Base-by-base conservation (phyloP, 2,113 vertebrate species). In the Helogale parvula region DNA sequence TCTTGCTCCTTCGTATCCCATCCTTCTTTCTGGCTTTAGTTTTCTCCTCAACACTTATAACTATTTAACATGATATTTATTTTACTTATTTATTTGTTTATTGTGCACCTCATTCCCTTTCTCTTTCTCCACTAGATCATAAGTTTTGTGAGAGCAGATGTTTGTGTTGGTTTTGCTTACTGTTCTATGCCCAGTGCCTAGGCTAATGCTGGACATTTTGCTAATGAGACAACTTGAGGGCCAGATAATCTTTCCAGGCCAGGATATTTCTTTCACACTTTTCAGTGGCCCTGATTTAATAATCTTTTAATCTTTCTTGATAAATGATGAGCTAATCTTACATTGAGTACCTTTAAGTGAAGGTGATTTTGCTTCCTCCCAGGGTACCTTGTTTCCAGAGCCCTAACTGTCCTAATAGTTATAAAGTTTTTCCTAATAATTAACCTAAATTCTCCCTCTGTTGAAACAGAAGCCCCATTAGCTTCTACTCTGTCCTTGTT, bases 361-460 rank as follows among this genome's bases (percentile, higher is more conserved):
- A 98, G 94, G 94, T 96, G 95, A 95, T 98, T 98, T 96, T 96
- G 88, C 88, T 90, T 88, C 41, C 33, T 98, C 96, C 93, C 97
- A 77, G 11, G 79, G 69, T 89, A 95, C 66, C 54, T 94, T 96
- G 95, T 97, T 98, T 98, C 93, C 86, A 97, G 87, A 95, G 88
- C 90, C 86, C 79, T 97, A 93, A 98, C n/a, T 93, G 54, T 97
- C 84, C 41, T 95, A 97, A 95, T 89, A 98, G 97, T 96, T 95
- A 80, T 72, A 95, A 98, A 96, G 96, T 96, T 97, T 97, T 98
- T 95, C 94, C 94, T 98, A 98, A 97, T 98, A 98, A 98, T 97
- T 98, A 97, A 96, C 96, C 88, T 97, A 97, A 98, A 98, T 98
- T 96, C 77, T 97, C 95, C 97, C 97, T 98, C 96, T 98, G 97